These are phyloP conservation scores for Oceanodroma tethys DNA, from an alignment of 2,113 vertebrate species.

Conservation along the genomic window DNA sequence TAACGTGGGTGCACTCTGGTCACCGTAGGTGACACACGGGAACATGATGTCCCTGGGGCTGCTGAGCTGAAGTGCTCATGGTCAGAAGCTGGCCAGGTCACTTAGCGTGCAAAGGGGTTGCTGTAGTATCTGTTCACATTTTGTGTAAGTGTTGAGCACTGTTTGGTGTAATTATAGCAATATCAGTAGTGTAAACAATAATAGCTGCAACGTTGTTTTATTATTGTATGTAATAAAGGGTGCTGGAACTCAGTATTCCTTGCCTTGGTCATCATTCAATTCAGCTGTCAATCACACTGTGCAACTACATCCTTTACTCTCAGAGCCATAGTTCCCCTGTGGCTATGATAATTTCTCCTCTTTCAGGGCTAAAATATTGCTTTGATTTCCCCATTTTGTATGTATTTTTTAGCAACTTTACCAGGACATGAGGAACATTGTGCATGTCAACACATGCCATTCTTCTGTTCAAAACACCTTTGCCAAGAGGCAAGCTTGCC, in stretches of 20 bases:
- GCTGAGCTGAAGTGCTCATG: not conserved
- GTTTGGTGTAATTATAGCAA: not conserved
- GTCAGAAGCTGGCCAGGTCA: not conserved
- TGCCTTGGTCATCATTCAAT: not conserved
- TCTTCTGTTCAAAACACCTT: not conserved
- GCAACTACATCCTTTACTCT: not conserved
- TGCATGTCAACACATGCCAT: accelerated
- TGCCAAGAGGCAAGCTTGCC: not conserved
- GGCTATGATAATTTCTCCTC: not conserved
- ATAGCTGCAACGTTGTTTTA: not conserved
- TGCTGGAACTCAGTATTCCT: not conserved
- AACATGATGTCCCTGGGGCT: not conserved
- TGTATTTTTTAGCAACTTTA: not conserved
- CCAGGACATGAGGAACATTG: not conserved
- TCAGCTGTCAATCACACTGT: not conserved
- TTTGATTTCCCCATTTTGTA: not conserved
- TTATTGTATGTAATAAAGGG: not conserved
- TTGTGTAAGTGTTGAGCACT: not conserved
- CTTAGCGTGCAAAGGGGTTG: too few species aligned
- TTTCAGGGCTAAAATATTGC: not conserved
- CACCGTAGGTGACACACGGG: accelerated
- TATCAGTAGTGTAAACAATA: not conserved
- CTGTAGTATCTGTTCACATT: not conserved
- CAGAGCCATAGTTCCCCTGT: not conserved
- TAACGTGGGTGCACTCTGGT: not conserved